phyloP scores from a whole-genome alignment of 2,113 vertebrate genomes.

The Marmota flaviventris region DNA sequence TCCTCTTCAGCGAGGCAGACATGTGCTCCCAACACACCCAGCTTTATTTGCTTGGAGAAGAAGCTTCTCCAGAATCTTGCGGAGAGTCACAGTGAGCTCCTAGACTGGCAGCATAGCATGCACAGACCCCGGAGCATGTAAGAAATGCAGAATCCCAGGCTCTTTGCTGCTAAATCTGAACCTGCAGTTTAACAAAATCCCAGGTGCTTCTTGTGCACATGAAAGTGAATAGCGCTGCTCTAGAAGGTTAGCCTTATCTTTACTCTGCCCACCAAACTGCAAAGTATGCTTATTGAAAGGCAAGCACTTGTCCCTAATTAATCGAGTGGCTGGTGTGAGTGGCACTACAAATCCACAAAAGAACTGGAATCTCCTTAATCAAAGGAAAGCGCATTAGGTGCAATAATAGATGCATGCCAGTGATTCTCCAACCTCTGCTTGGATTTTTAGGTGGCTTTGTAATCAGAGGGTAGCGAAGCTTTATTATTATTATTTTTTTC shows the following conservation, averaged over 20 bases:
- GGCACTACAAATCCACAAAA: neutral
- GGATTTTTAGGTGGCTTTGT: conserved; percentile 21
- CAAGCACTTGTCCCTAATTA: neutral
- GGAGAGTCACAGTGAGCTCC: neutral
- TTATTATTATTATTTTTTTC: neutral
- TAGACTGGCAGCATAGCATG: neutral
- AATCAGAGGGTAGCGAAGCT: neutral
- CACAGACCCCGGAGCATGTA: neutral
- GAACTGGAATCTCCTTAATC: neutral
- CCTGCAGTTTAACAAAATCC: neutral
- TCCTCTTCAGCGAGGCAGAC: neutral
- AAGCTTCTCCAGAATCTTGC: neutral
- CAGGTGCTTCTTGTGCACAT: rapidly evolving
- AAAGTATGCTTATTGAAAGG: conserved; percentile 2
- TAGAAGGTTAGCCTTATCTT: neutral
- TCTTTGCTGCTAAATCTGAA: neutral
- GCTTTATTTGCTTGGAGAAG: neutral
- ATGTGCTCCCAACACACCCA: neutral
- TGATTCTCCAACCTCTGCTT: neutral
- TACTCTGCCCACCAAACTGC: neutral
- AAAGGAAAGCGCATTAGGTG: neutral
- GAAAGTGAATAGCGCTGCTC: neutral
- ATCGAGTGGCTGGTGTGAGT: neutral
- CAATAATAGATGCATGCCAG: neutral
- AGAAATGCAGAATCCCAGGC: neutral